Conservation (phyloP, 2,888 invertebrate genomes). For the Drosophila yooni region DNA sequence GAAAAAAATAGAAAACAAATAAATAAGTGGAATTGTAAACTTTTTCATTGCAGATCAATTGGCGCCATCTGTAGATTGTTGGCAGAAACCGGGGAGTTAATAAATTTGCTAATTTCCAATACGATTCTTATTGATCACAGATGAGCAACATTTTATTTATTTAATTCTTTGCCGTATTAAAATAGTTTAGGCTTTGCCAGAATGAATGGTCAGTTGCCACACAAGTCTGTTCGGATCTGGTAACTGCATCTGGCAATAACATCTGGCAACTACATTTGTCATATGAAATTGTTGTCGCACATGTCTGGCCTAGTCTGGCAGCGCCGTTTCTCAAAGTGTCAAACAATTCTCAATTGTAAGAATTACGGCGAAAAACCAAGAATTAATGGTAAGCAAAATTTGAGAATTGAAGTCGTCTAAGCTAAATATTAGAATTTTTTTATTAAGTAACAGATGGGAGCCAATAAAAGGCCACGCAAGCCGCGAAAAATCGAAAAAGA, state of each 20-base stretch:
- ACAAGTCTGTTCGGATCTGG: conserved; percentile 7
- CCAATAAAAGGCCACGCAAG: conserved; percentile 21
- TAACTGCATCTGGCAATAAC: background rate
- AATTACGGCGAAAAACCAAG: conserved; percentile 7
- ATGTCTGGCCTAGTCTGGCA: conserved; percentile 35
- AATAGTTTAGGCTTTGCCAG: background rate
- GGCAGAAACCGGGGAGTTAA: background rate
- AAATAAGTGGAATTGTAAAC: conserved; percentile 29
- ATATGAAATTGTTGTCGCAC: conserved; percentile 17
- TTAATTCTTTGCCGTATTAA: background rate
- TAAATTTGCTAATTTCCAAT: background rate
- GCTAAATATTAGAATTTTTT: background rate
- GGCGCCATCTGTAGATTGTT: conserved; percentile 12
- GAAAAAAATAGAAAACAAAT: conserved; percentile 36
- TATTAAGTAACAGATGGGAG: background rate
- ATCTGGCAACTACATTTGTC: conserved; percentile 41
- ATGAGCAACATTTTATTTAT: background rate
- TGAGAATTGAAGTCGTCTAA: background rate
- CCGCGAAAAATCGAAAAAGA: conserved; percentile 40
- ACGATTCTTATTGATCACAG: background rate
- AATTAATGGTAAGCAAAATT: conserved; percentile 9
- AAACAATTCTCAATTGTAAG: conserved; percentile 6
- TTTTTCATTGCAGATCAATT: conserved; percentile 1
- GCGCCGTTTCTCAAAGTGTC: conserved; percentile 9
- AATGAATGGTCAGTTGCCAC: background rate